A percentile compares a stretch with the other conserved stretches of the same genome.
These are phyloP conservation scores for Cheilosia soror DNA, from an alignment of 2,888 invertebrate species.

Conservation along the genomic window DNA sequence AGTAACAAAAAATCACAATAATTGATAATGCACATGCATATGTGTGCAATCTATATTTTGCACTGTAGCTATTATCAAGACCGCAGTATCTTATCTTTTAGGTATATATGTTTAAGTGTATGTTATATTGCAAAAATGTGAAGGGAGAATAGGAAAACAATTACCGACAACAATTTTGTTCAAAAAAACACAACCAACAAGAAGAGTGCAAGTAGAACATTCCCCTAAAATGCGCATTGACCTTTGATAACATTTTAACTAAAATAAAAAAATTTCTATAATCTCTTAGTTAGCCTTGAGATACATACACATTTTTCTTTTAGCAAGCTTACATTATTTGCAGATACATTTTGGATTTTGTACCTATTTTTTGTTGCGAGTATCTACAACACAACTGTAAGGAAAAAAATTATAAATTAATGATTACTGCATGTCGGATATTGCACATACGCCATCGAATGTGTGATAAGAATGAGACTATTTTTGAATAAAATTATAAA, in stretches of 20 bases:
- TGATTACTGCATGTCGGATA: constrained; percentile 43
- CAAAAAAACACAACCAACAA: background rate
- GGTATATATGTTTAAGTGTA: constrained; percentile 40
- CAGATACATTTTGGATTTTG: constrained; percentile 21
- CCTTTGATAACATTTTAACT: constrained; percentile 64
- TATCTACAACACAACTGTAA: background rate
- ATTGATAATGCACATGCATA: constrained; percentile 71
- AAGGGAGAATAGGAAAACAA: background rate
- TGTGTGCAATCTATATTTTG: constrained; percentile 51
- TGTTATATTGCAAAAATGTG: constrained; percentile 9
- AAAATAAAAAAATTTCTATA: constrained; percentile 19
- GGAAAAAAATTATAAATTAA: background rate
- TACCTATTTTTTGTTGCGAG: constrained; percentile 5
- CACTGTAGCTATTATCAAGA: constrained; percentile 10
- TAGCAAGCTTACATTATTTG: background rate
- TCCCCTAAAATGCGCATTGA: constrained; percentile 41
- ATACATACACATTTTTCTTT: background rate
- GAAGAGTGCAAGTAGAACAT: constrained; percentile 44
- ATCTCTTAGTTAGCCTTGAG: constrained; percentile 55
- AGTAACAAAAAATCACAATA: constrained; percentile 4
- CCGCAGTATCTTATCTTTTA: constrained; percentile 53
- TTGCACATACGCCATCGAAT: constrained; percentile 54
- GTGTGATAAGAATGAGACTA: constrained; percentile 3
- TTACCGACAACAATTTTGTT: background rate
- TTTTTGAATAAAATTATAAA: background rate